Percentiles rank a stretch among this genome's conserved stretches.
These are phyloP conservation scores for Cheilosia grossa DNA, from an alignment of 2,888 invertebrate species.

Conservation along the genomic window DNA sequence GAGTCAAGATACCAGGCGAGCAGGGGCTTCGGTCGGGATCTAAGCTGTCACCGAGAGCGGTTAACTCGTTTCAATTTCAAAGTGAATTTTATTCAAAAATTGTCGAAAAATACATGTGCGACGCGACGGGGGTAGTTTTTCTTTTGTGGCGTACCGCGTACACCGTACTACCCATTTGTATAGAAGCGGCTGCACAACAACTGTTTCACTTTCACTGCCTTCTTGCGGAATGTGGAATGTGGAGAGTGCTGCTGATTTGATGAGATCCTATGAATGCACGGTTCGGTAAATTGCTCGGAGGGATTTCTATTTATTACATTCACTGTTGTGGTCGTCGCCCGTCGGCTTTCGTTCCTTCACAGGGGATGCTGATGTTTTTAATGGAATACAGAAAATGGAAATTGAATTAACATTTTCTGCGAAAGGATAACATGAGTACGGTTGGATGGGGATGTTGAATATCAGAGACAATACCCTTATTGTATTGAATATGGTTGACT, in stretches of 20 bases:
- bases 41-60: conserved; percentile 75
- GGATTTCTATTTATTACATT: conserved; percentile 58
- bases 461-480: too few species aligned
- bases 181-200: background rate
- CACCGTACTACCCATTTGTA: background rate
- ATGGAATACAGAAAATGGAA: background rate
- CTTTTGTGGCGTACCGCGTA: background rate
- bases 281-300: conserved; percentile 65
- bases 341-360: background rate
- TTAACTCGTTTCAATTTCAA: background rate
- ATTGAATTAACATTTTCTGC: background rate
- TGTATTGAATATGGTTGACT: too few species aligned
- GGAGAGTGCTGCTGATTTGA: conserved; percentile 24
- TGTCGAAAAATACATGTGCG: background rate
- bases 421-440: too few species aligned
- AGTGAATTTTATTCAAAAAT: conserved; percentile 21
- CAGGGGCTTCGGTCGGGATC: conserved; percentile 77
- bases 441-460: too few species aligned
- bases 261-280: conserved; percentile 52
- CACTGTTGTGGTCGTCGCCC: conserved; percentile 10
- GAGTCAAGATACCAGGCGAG: conserved; percentile 80
- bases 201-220: background rate
- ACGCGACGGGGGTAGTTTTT: conserved; percentile 35
- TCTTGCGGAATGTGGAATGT: background rate
- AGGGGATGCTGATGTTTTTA: conserved; percentile 1